Evolutionary conservation across 2,113 vertebrate species (phyloP), one percentile per base, ranked within the genome.

Genomic region (Lanius collurio): DNA sequence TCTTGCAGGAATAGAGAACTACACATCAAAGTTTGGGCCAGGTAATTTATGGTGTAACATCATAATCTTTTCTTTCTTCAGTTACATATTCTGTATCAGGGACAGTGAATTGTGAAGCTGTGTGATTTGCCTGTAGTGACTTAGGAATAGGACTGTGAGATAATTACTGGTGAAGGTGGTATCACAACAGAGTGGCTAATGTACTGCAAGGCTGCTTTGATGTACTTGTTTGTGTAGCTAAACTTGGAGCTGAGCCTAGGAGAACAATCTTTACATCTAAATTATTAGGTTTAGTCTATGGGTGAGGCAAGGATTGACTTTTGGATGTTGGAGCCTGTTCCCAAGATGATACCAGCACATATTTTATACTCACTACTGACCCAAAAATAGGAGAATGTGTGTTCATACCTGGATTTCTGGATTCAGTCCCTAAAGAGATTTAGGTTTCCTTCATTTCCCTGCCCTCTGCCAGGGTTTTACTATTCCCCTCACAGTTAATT

Each of bases 1-100:
- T 97, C 98, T 99, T 95, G 99, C 99, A 33, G 99, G 99, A 95
- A 99, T 99, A 82, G 99, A 99, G 97, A 99, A 99, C 98, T 99
- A 99, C 97, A 99, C 99, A 1, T 99, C 99, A 57, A 99, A 99
- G 97, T 99, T 99, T 76, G 99, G 99, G 93, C 98, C 99, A 94
- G 99, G 99, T 99, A 97, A 90, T 62, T 88, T 63, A 23, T 53
- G 16, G 46, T 79, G 68, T 92, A 73, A 49, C 23, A 16, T 84
- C 68, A 64, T 64, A 1, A 8, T 56, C 44, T 75, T 74, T 63
- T 78, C 44, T 87, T 79, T 77, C 71, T 86, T 86, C 42, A 56
- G 42, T 28, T 90, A 35, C 39, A 18, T 10, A 20, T 77, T 81
- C n/a, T 11, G 4, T 22, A 20, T 52, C 31, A 53, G 55, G 69